Conservation (phyloP, 2,113 vertebrate genomes). For the Meriones unguiculatus region DNA sequence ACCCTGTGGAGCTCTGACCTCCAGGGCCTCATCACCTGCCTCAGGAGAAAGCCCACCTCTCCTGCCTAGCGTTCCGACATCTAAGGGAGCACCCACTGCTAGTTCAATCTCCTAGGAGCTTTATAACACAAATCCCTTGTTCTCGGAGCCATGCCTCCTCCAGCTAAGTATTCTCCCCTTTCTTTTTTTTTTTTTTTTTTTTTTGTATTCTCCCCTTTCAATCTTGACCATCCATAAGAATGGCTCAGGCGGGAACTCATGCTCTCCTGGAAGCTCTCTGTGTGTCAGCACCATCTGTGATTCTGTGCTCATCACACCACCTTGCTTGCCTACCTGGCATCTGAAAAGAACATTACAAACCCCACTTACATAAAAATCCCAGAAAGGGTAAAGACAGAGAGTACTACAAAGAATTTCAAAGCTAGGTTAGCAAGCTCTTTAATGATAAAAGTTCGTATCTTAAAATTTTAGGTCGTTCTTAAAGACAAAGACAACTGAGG, state of each 20-base stretch:
- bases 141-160: background rate
- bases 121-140: background rate
- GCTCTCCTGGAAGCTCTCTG: background rate
- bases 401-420: background rate
- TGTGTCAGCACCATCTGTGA: background rate
- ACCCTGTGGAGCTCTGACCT: background rate
- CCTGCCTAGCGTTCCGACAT: background rate
- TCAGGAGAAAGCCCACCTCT: background rate
- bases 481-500: slow-evolving; percentile 17
- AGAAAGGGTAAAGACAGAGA: background rate
- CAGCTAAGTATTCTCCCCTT: background rate
- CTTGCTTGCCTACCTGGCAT: background rate
- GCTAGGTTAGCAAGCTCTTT: background rate
- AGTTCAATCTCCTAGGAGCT: background rate
- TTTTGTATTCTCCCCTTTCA: no score
- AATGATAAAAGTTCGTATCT: background rate
- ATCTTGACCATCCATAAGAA: background rate
- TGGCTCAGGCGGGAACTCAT: background rate
- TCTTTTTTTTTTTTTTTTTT: no score
- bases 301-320: background rate
- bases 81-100: background rate
- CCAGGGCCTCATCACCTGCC: background rate
- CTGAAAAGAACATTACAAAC: background rate
- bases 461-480: background rate
- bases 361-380: background rate